Conservation (phyloP, 2,888 invertebrate species). For the Bembecia ichneumoniformis region DNA sequence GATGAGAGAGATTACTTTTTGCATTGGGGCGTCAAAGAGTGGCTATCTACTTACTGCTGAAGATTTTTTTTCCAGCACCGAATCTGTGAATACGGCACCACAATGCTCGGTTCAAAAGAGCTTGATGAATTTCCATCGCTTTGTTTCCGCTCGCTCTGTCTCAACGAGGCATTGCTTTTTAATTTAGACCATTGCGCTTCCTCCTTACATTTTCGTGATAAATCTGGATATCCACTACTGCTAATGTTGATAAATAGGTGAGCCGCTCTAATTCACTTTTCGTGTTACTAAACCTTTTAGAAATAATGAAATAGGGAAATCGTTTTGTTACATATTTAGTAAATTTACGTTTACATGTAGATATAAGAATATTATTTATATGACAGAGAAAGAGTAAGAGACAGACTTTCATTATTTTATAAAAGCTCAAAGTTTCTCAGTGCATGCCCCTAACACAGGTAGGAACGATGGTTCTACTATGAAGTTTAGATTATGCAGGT, state of each 20-base stretch:
- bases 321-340: no score
- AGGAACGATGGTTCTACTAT: no score
- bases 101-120: constrained; percentile 65
- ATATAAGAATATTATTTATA: no score
- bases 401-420: no score
- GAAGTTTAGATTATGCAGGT: no score
- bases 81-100: constrained; percentile 54
- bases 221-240: constrained; percentile 27
- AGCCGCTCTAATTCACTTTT: not conserved
- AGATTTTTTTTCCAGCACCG: constrained; percentile 62
- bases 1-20: constrained; percentile 52
- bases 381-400: no score
- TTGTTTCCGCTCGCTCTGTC: constrained; percentile 65
- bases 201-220: constrained; percentile 56
- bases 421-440: no score
- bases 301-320: not conserved
- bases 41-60: constrained; percentile 44
- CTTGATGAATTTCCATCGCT: constrained; percentile 66
- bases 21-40: constrained; percentile 60
- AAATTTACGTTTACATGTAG: no score
- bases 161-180: constrained; percentile 68
- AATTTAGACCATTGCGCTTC: constrained; percentile 64
- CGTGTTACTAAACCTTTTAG: not conserved
- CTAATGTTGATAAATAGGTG: not conserved
- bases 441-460: no score